Percentiles rank a stretch among this genome's conserved stretches.
phyloP scores from a whole-genome alignment of 2,113 vertebrate species.

The Pygoscelis adeliae region DNA sequence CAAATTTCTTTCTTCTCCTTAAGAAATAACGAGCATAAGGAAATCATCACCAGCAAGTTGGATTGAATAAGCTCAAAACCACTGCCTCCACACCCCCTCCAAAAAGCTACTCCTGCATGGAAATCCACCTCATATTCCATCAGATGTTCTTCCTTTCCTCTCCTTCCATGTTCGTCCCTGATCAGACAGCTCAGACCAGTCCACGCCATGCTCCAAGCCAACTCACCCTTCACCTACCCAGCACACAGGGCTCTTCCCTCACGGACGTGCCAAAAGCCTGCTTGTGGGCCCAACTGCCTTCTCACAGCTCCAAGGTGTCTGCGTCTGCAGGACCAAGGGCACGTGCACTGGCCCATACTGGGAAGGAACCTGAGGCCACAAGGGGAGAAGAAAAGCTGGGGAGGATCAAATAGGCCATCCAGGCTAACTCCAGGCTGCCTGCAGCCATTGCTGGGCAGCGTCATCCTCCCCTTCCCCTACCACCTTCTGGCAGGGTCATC shows the following conservation, averaged over 20 bases:
- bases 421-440: not conserved
- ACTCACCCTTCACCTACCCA: not conserved
- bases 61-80: not conserved
- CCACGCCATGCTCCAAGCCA: not conserved
- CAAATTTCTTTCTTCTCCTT: not conserved
- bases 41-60: not conserved
- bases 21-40: not conserved
- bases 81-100: not conserved
- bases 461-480: not conserved
- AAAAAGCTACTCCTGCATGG: not conserved
- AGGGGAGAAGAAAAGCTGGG: not conserved
- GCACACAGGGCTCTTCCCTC: not conserved
- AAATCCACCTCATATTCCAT: not conserved
- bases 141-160: not conserved
- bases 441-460: not conserved
- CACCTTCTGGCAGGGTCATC: not conserved
- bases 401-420: not conserved
- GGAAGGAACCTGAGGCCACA: not conserved
- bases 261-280: not conserved
- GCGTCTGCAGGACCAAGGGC: not conserved
- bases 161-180: not conserved
- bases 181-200: not conserved
- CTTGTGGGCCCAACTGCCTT: not conserved
- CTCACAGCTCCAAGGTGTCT: not conserved
- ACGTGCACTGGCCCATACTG: not conserved